Evolutionary conservation across 2,113 vertebrate species (phyloP).

Genomic region (Hymenochirus boettgeri): DNA sequence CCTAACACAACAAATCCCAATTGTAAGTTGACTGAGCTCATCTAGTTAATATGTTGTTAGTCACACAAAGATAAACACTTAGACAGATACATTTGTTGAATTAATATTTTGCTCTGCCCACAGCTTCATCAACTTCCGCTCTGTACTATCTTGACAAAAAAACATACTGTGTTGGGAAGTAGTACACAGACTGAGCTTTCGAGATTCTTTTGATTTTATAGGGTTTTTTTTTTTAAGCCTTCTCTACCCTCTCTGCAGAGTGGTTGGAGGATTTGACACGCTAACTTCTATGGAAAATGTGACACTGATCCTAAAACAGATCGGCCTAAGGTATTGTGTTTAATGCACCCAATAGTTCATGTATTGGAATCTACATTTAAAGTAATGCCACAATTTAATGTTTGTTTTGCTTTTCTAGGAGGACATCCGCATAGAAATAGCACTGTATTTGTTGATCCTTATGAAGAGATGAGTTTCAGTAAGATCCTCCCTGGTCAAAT

Average conservation of each 20-base stretch:
- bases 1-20: conserved; percentile 95
- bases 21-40: conserved; percentile 75
- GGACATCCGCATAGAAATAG: conserved; percentile 79
- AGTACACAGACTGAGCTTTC: no score
- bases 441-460: conserved; percentile 90
- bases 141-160: conserved; percentile 91
- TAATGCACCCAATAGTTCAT: background rate
- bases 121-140: conserved; percentile 96
- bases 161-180: conserved; percentile 94
- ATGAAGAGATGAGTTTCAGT: conserved; percentile 93
- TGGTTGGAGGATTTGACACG: conserved; percentile 93
- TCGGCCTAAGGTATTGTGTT: conserved; percentile 78
- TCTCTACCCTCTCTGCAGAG: conserved; percentile 57
- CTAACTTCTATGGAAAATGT: conserved; percentile 95
- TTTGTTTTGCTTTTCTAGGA: conserved; percentile 56
- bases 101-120: conserved; percentile 5
- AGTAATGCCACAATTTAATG: no score
- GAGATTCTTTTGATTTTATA: no score
- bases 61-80: no score
- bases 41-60: no score
- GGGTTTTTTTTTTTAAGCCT: no score
- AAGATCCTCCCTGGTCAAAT: conserved; percentile 19
- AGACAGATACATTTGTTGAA: background rate
- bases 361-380: no score
- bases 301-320: conserved; percentile 88